Percentiles rank a stretch among this genome's conserved stretches.
Evolutionary conservation across 2,797 vertebrate genomes (phyloP).

Genomic region (Austrolebias charrua): DNA sequence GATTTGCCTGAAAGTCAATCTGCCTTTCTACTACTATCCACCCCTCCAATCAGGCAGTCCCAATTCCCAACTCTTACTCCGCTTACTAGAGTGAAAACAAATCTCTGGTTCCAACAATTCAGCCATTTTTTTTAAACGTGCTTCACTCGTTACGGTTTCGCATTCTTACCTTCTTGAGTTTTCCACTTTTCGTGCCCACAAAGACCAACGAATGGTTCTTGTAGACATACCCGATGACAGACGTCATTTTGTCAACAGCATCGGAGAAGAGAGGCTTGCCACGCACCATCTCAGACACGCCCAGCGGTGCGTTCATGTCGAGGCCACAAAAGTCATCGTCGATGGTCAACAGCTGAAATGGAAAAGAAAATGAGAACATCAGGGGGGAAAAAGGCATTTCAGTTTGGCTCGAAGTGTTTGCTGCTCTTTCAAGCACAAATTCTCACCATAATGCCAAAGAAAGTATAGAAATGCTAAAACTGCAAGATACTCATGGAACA

Average conservation of each 20-base stretch:
- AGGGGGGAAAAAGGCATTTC: background rate
- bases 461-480: constrained; percentile 54
- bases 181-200: constrained; percentile 93
- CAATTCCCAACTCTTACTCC: constrained; percentile 58
- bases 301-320: constrained; percentile 98
- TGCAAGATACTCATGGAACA: constrained; percentile 56
- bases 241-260: constrained; percentile 92
- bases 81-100: constrained; percentile 48
- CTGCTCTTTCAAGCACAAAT: too few relatives aligned
- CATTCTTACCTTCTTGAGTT: constrained; percentile 93
- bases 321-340: constrained; percentile 99
- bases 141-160: background rate
- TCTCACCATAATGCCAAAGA: constrained; percentile 22
- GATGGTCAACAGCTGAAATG: constrained; percentile 90
- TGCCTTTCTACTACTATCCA: constrained; percentile 60
- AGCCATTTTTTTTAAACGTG: constrained; percentile 13
- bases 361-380: constrained; percentile 3
- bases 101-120: constrained; percentile 37
- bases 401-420: background rate
- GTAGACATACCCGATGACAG: constrained; percentile 96
- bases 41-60: constrained; percentile 55
- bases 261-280: constrained; percentile 93
- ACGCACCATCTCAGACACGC: constrained; percentile 94
- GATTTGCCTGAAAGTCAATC: constrained; percentile 75
- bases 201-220: constrained; percentile 98